Conservation (phyloP, 92 coral and sea anemone genomes). For the Palythoa grandis region DNA sequence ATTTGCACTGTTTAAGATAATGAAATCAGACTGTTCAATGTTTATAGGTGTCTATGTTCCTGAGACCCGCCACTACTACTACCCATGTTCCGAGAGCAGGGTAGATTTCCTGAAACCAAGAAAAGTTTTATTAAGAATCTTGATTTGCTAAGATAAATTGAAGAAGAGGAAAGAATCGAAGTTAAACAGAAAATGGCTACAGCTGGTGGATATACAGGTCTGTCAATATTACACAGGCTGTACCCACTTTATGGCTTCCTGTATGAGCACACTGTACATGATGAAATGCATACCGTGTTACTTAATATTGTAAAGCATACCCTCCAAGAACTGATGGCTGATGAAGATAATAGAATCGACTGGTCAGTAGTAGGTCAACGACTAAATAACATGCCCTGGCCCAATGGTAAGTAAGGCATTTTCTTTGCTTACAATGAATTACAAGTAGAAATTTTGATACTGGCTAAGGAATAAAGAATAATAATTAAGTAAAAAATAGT, state of each 20-base stretch:
- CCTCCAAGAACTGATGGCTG: constrained; percentile 44
- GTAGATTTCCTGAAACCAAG: constrained; percentile 37
- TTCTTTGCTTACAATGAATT: too few relatives aligned
- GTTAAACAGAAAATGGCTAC: constrained; percentile 40
- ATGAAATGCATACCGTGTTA: constrained; percentile 57
- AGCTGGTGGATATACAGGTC: constrained; percentile 61
- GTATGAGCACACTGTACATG: constrained; percentile 60
- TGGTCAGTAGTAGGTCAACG: constrained; percentile 50
- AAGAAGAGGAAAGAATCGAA: constrained; percentile 45
- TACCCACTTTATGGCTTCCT: constrained; percentile 47
- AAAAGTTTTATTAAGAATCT: constrained; percentile 33
- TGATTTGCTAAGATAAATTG: constrained; percentile 37
- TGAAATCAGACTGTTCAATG: too few relatives aligned
- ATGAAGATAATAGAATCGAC: constrained; percentile 46
- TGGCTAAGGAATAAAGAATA: too few relatives aligned
- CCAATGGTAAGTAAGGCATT: too few relatives aligned
- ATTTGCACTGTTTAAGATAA: too few relatives aligned
- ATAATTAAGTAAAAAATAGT: too few relatives aligned
- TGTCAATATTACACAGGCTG: constrained; percentile 45
- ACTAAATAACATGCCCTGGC: constrained; percentile 59
- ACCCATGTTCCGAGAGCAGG: constrained; percentile 53
- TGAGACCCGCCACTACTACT: constrained; percentile 61
- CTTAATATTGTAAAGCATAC: constrained; percentile 58
- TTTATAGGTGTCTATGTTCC: constrained; percentile 56
- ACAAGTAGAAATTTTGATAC: too few relatives aligned